These are phyloP conservation scores for Festucalex cinctus DNA, from an alignment of 2,113 vertebrate genomes.

Conservation along the genomic window DNA sequence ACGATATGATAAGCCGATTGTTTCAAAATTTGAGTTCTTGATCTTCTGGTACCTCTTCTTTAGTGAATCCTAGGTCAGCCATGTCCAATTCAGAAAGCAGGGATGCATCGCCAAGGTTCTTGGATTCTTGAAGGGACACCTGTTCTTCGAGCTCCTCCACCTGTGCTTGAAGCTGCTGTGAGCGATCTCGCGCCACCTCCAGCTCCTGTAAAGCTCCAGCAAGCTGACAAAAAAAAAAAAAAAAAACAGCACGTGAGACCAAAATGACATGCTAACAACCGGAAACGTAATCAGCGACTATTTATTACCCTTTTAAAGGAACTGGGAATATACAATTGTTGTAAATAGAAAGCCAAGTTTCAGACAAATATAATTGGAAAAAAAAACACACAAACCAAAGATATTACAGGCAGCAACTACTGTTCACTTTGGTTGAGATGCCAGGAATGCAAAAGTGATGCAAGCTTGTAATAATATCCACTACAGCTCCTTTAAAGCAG, in stretches of 20 bases:
- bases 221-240: conserved; percentile 47
- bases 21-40: too few relatives aligned
- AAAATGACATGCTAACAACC: background rate
- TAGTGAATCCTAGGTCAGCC: conserved; percentile 42
- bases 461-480: background rate
- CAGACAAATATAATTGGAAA: background rate
- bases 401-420: background rate
- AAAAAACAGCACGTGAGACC: background rate
- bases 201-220: conserved; percentile 59
- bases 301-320: background rate
- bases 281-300: background rate
- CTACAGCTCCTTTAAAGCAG: too few relatives aligned
- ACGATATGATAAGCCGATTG: too few relatives aligned
- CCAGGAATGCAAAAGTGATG: background rate
- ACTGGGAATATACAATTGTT: background rate
- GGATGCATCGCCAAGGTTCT: conserved; percentile 53
- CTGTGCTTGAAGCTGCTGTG: conserved; percentile 65
- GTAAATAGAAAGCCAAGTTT: background rate
- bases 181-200: conserved; percentile 45
- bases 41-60: conserved; percentile 57
- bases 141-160: conserved; percentile 73
- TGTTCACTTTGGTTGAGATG: background rate
- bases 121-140: conserved; percentile 55
- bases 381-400: background rate
- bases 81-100: conserved; percentile 68